These are phyloP conservation scores for Eulemur albifrons DNA, from an alignment of 2,797 vertebrate species.

Conservation along the genomic window DNA sequence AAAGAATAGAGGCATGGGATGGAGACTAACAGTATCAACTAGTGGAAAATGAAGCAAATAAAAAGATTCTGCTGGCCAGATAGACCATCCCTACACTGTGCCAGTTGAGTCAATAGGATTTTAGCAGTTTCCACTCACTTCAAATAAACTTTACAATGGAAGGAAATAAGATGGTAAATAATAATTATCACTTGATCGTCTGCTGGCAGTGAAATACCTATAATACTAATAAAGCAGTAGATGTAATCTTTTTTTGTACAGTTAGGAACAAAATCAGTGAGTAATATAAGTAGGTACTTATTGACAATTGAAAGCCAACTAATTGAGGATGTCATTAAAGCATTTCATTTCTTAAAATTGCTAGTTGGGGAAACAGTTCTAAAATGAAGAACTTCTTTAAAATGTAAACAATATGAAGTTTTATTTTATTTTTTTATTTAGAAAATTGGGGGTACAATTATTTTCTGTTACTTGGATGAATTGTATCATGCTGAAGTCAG, in stretches of 20 bases:
- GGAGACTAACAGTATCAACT: neutral
- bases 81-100: neutral
- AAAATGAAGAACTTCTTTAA: constrained; percentile 1
- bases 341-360: neutral
- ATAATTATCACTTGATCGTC: neutral
- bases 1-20: neutral
- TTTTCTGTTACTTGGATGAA: neutral
- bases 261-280: neutral
- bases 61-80: neutral
- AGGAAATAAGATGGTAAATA: neutral
- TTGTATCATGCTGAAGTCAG: neutral
- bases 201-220: neutral
- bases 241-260: neutral
- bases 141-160: neutral
- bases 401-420: neutral
- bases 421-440: neutral
- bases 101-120: neutral
- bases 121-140: neutral
- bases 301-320: neutral
- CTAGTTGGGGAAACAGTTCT: neutral
- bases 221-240: neutral
- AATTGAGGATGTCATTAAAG: neutral
- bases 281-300: neutral
- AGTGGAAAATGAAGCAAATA: neutral
- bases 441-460: neutral